Evolutionary conservation across 1,140 invertebrate genomes (phyloP).

Genomic region (Sitobion miscanthi): DNA sequence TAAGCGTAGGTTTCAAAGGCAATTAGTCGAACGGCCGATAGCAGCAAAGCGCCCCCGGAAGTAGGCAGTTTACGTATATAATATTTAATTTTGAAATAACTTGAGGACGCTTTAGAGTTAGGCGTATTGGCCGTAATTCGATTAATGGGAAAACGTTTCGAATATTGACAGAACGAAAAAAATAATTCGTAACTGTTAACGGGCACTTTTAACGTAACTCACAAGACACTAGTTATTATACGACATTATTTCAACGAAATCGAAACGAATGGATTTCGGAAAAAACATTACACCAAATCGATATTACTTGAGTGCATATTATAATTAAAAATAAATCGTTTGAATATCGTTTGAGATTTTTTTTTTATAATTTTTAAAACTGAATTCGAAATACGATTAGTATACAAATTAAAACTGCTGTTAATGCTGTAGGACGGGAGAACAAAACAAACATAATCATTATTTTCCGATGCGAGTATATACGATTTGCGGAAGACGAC

Average conservation of each 20-base stretch:
- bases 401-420: too few relatives aligned
- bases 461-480: neutral
- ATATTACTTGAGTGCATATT: neutral
- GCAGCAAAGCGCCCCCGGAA: neutral
- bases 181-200: neutral
- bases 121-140: neutral
- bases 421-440: neutral
- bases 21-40: neutral
- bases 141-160: neutral
- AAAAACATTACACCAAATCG: neutral
- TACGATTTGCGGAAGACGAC: neutral
- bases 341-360: neutral
- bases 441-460: neutral
- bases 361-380: too few relatives aligned
- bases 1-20: constrained; percentile 1
- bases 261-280: neutral
- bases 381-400: too few relatives aligned
- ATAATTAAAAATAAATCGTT: neutral
- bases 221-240: neutral
- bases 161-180: neutral
- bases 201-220: neutral
- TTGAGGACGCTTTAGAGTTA: neutral
- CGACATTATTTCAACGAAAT: neutral
- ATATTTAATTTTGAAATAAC: neutral
- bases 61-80: neutral